These are phyloP conservation scores for Phalanger gymnotis DNA, from an alignment of 2,797 vertebrate species.

Conservation along the genomic window DNA sequence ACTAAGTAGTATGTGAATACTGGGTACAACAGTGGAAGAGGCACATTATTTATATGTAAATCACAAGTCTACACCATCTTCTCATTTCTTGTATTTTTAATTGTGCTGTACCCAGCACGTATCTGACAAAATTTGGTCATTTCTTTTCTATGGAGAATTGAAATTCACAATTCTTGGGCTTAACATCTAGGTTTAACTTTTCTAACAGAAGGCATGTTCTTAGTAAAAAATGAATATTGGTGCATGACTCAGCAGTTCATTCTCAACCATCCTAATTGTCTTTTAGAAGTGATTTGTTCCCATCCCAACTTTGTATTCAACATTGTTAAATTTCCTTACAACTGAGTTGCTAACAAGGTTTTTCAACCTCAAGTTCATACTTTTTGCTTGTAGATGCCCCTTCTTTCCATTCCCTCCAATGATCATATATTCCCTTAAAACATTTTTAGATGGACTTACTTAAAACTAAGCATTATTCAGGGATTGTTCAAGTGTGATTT, in stretches of 20 bases:
- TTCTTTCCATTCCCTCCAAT: background rate
- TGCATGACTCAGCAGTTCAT: background rate
- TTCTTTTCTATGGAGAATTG: background rate
- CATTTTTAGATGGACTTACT: background rate
- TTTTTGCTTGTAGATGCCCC: background rate
- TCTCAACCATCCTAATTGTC: background rate
- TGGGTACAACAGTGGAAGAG: background rate
- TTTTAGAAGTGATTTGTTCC: background rate
- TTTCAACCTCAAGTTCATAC: background rate
- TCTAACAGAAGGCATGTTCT: background rate
- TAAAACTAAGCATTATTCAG: background rate
- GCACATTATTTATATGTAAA: background rate
- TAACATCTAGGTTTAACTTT: background rate
- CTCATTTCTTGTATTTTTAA: background rate
- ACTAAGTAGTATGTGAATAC: too few species aligned
- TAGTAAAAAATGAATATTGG: background rate
- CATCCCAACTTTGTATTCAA: background rate
- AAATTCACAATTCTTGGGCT: background rate
- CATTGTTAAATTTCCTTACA: background rate
- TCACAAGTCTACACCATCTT: background rate
- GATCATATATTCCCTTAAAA: background rate
- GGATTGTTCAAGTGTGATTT: background rate
- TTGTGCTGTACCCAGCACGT: background rate
- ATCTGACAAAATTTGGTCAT: background rate
- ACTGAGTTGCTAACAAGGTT: background rate